phyloP scores from a whole-genome alignment of 2,797 vertebrate species.

The Catostomus latipinnis region DNA sequence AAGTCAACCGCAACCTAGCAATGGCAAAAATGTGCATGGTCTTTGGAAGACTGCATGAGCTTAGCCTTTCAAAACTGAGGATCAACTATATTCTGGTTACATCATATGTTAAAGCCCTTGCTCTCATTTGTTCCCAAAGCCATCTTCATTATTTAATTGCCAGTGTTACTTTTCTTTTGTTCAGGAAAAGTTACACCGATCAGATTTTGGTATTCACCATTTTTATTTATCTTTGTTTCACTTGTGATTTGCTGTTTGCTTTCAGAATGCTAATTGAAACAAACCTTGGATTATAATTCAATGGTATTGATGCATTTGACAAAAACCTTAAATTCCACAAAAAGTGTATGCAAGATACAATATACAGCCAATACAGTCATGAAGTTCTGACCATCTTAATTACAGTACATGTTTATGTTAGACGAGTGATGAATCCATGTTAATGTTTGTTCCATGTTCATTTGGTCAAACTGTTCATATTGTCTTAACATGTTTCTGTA shows the following conservation, averaged over 20 bases:
- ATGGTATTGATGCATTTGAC: background rate
- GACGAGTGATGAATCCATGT: conserved; percentile 16
- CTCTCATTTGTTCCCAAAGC: conserved; percentile 72
- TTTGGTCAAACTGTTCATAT: conserved; percentile 37
- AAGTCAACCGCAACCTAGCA: conserved; percentile 74
- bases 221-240: conserved; percentile 15
- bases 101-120: conserved; percentile 75
- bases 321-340: conserved; percentile 1
- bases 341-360: conserved; percentile 9
- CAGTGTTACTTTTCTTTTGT: conserved; percentile 54
- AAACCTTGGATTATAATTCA: conserved; percentile 21
- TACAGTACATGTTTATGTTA: background rate
- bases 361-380: background rate
- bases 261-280: conserved; percentile 28
- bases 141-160: conserved; percentile 65
- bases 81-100: conserved; percentile 75
- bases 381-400: conserved; percentile 21
- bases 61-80: conserved; percentile 78
- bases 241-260: conserved; percentile 27
- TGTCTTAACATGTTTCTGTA: conserved; percentile 55
- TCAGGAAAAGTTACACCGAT: conserved; percentile 4
- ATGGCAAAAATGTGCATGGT: conserved; percentile 80
- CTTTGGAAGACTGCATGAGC: conserved; percentile 83
- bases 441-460: conserved; percentile 45
- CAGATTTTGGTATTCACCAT: background rate